Base-by-base conservation (phyloP, 2,797 vertebrate genomes). In the Aulostomus chinensis region DNA sequence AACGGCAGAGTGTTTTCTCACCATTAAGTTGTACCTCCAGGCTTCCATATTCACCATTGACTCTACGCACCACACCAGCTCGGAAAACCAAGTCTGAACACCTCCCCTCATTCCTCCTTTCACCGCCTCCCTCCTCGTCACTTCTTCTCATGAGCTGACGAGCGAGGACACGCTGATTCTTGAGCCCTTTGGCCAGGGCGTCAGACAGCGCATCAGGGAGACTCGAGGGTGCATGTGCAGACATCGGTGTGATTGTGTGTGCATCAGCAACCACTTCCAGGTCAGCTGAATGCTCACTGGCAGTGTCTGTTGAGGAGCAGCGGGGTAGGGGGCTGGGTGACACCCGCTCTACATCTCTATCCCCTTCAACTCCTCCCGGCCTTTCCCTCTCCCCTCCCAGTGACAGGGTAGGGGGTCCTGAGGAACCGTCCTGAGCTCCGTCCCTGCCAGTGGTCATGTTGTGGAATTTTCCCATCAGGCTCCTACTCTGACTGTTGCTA, bases 251-350 rank as follows among this genome's bases (percentile, higher is more conserved):
- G n/a, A 38, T 35, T 12, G 40, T 1, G 9, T 42, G 73, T 1
- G 50, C 14, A 46, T 32, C 68, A 1, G 22, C 60, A 1, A 89
- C 85, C 10, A 89, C 75, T 68, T 82, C 93, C 58, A 92, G 81
- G 83, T 96, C 91, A 33, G 93, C 88, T 0, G 93, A 76, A 80
- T 95, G 92, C 64, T 94, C 93, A 2, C 93, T 94, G 66, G 95
- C 95, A 0, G 95, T 97, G 86, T 97, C 95, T 0, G 95, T 96
- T 6, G 94, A 95, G 29, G 94, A 97, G 31, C 94, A 97, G 33
- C 94, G 91, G 8, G 85, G 85, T n/a, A 93, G 68, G 1, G 93
- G 94, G 32, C 85, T 90, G 15, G 87, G 83, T 0, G 73, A 81
- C 28, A 82, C 78, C 40, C 51, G 70, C 57, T 74, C 81, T 9